Percentiles rank a stretch among this genome's conserved stretches.
These are phyloP conservation scores for Peromyscus aztecus DNA, from an alignment of 2,797 vertebrate genomes.

Conservation along the genomic window DNA sequence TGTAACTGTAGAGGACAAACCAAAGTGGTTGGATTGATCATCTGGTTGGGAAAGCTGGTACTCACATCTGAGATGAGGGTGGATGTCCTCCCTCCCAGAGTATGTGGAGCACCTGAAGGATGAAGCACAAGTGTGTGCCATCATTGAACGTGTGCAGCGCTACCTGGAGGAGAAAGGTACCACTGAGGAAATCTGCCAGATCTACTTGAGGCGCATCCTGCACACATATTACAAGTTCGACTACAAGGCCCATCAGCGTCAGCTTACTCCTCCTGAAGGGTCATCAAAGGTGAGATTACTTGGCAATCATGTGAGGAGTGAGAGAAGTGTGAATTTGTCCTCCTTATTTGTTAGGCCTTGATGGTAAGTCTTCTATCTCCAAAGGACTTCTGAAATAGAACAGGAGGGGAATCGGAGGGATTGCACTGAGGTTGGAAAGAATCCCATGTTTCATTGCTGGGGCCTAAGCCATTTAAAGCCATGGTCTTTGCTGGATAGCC, in stretches of 20 bases:
- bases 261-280: constrained; percentile 90
- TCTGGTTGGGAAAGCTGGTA: neutral
- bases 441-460: neutral
- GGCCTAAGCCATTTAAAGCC: neutral
- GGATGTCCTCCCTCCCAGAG: constrained; percentile 86
- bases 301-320: accelerated
- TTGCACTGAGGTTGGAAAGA: no score
- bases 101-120: constrained; percentile 97
- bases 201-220: constrained; percentile 94
- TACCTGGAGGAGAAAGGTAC: constrained; percentile 94
- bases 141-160: constrained; percentile 92
- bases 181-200: constrained; percentile 94
- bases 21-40: neutral
- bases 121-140: constrained; percentile 92
- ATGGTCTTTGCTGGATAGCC: neutral
- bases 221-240: constrained; percentile 98
- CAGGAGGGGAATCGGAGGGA: neutral
- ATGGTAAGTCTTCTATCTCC: neutral
- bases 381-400: neutral
- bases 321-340: neutral
- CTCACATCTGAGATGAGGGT: neutral
- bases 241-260: constrained; percentile 94
- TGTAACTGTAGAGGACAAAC: neutral
- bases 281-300: constrained; percentile 76
- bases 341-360: neutral